A percentile compares a stretch with the other conserved stretches of the same genome.
Evolutionary conservation across 53 echinoderm and acorn worm species (phyloP).

Genomic region (Stichopus horrens): DNA sequence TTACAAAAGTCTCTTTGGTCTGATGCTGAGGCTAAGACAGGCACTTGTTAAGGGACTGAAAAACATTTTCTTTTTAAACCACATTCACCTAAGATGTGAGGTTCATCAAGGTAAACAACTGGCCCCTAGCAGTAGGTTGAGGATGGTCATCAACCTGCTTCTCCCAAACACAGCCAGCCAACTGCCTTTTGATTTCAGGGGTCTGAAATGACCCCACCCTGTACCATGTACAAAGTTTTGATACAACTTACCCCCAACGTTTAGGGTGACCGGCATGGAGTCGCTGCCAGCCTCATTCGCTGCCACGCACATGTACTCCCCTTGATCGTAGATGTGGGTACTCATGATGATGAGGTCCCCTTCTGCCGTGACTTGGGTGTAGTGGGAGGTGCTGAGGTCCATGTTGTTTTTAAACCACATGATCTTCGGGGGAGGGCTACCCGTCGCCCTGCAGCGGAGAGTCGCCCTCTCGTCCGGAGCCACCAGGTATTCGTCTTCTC

Average conservation of each 20-base stretch:
- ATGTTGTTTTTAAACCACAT: slow-evolving; percentile 80
- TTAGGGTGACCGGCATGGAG: slow-evolving; percentile 62
- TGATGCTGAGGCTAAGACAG: too few species aligned
- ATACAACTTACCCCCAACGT: slow-evolving; percentile 77
- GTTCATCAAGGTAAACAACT: too few species aligned
- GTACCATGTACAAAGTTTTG: too few species aligned
- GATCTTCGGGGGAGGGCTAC: slow-evolving; percentile 81
- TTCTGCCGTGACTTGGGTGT: slow-evolving; percentile 55
- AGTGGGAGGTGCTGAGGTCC: slow-evolving; percentile 65
- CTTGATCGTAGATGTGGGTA: slow-evolving; percentile 67
- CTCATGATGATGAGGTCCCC: slow-evolving; percentile 76
- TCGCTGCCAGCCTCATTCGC: slow-evolving; percentile 74
- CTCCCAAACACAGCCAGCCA: too few species aligned
- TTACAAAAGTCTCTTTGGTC: too few species aligned
- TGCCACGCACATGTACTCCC: slow-evolving; percentile 77
- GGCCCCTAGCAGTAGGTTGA: too few species aligned
- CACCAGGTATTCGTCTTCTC: slow-evolving; percentile 59
- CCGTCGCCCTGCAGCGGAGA: slow-evolving; percentile 69
- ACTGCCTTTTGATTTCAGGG: too few species aligned
- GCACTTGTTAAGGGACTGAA: too few species aligned
- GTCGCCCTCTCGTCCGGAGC: slow-evolving; percentile 67
- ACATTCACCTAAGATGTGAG: too few species aligned
- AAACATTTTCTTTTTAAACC: too few species aligned
- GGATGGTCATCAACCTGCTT: too few species aligned
- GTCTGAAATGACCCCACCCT: too few species aligned